phyloP scores from a whole-genome alignment of 2,888 invertebrate genomes.

The Xestoiulus laeticollis region DNA sequence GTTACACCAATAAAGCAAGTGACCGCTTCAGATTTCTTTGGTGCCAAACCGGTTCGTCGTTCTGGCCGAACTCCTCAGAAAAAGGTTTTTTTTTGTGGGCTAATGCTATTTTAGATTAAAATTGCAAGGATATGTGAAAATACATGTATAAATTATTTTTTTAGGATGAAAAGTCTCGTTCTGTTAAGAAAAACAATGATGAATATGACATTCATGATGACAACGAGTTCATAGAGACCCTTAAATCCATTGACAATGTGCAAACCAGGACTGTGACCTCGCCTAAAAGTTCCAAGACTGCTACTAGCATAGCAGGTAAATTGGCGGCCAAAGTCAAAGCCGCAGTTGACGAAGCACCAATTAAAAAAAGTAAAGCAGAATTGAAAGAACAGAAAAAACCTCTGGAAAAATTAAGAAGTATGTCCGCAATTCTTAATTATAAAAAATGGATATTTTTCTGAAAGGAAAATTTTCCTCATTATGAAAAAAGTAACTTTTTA shows the following conservation, averaged over 20 bases:
- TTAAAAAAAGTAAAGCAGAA: neutral
- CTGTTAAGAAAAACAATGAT: neutral
- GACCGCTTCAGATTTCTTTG: slow-evolving; percentile 28
- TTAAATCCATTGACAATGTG: slow-evolving; percentile 72
- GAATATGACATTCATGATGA: slow-evolving; percentile 70
- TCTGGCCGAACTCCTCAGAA: slow-evolving; percentile 34
- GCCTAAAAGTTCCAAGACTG: neutral
- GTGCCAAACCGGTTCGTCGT: slow-evolving; percentile 36
- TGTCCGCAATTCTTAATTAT: neutral
- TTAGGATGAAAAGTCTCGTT: neutral
- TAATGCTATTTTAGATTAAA: too few species aligned
- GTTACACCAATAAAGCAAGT: slow-evolving; percentile 2
- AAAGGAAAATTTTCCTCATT: neutral
- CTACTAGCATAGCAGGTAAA: slow-evolving; percentile 36
- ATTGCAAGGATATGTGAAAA: too few species aligned
- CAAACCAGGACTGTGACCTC: slow-evolving; percentile 25
- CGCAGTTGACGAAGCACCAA: neutral
- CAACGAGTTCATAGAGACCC: slow-evolving; percentile 76
- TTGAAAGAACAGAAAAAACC: slow-evolving; percentile 8
- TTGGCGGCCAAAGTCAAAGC: neutral
- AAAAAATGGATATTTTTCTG: neutral
- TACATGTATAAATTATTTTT: neutral
- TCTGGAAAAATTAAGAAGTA: slow-evolving; percentile 39
- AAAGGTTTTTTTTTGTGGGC: neutral
- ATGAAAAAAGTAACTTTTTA: neutral